phyloP scores from a whole-genome alignment of 2,888 invertebrate species.

The Mimachlamys varia region DNA sequence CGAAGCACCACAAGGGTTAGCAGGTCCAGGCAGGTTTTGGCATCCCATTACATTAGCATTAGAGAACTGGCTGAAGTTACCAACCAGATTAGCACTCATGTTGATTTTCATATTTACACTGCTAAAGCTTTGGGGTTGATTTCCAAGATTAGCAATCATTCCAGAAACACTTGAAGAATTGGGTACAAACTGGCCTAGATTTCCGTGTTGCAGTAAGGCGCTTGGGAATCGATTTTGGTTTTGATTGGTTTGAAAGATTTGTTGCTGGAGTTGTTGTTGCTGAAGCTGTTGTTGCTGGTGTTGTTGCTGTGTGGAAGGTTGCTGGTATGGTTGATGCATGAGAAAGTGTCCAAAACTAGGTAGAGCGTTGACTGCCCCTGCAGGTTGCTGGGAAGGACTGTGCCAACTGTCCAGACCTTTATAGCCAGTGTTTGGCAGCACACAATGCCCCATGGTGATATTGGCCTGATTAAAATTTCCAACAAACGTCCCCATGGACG shows the following conservation, averaged over 20 bases:
- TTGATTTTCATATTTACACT: conserved; percentile 27
- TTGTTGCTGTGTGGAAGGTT: conserved; percentile 52
- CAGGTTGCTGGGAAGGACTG: conserved; percentile 39
- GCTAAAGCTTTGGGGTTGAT: background rate
- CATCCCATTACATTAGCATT: conserved; percentile 37
- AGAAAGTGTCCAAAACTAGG: conserved; percentile 73
- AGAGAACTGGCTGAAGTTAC: conserved; percentile 11
- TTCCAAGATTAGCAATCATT: conserved; percentile 11
- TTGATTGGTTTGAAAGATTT: conserved; percentile 44
- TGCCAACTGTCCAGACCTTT: conserved; percentile 25
- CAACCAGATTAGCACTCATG: conserved; percentile 41
- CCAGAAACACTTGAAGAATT: background rate
- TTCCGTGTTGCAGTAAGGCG: conserved; percentile 39
- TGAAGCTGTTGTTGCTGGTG: conserved; percentile 59
- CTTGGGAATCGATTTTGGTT: conserved; percentile 39
- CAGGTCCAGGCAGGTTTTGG: conserved; percentile 38
- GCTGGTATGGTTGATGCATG: conserved; percentile 67
- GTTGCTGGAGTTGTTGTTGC: conserved; percentile 41
- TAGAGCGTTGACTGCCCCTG: conserved; percentile 49
- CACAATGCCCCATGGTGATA: conserved; percentile 38
- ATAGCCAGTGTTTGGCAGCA: conserved; percentile 12
- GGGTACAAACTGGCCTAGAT: conserved; percentile 32
- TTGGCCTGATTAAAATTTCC: conserved; percentile 40
- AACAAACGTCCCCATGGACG: conserved; percentile 54
- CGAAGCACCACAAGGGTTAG: conserved; percentile 25